Percentiles rank a stretch among this genome's conserved stretches.
phyloP scores from a whole-genome alignment of 2,888 invertebrate genomes.

The Agonopterix subpropinquella region DNA sequence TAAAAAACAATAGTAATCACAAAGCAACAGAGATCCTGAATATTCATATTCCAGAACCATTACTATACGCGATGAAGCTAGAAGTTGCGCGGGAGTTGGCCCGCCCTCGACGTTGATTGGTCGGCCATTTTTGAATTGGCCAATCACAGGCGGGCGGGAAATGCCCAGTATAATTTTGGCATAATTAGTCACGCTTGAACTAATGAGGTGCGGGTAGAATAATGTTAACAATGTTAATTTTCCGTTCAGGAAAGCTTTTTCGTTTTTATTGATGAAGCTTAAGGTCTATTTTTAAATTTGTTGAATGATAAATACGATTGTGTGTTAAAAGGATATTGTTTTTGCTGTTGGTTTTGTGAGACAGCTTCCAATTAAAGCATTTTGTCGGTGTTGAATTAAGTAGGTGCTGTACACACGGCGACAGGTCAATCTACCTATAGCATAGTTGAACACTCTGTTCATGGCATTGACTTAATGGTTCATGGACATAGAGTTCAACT shows the following conservation, averaged over 20 bases:
- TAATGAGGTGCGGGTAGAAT: slow-evolving; percentile 32
- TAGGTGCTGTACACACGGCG: no score
- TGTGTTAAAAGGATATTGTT: neutral
- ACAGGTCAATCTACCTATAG: no score
- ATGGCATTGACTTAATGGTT: no score
- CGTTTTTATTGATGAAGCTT: neutral
- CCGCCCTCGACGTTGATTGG: slow-evolving; percentile 65
- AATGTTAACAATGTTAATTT: slow-evolving; percentile 12
- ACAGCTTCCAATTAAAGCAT: no score
- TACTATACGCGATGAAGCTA: slow-evolving; percentile 29
- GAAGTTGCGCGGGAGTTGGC: slow-evolving; percentile 59
- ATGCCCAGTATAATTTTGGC: slow-evolving; percentile 63
- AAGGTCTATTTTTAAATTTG: neutral
- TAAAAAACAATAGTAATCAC: slow-evolving; percentile 6
- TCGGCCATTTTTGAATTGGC: slow-evolving; percentile 48
- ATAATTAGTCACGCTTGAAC: slow-evolving; percentile 68
- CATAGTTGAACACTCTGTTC: no score
- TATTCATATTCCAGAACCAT: slow-evolving; percentile 49
- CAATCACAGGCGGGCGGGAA: slow-evolving; percentile 50
- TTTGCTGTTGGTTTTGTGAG: neutral
- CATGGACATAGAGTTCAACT: no score
- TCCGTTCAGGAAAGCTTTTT: neutral
- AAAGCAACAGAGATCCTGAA: slow-evolving; percentile 33
- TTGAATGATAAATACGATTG: neutral
- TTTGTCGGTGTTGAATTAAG: no score